phyloP scores from a whole-genome alignment of 92 coral and sea anemone species.

The Porites divaricata region DNA sequence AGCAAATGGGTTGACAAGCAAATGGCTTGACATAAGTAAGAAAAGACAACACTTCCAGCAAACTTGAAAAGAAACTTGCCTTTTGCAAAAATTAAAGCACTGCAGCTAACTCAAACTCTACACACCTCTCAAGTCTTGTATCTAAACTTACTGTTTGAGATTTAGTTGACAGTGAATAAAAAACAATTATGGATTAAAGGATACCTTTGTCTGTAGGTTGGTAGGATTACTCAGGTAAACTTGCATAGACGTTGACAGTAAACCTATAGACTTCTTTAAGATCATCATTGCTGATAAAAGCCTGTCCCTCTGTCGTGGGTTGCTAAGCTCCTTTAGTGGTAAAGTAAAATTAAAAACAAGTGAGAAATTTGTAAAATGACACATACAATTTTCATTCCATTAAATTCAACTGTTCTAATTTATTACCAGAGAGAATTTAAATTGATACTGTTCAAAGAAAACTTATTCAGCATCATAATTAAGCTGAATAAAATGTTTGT shows the following conservation, averaged over 20 bases:
- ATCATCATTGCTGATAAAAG: slow-evolving; percentile 87
- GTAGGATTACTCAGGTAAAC: slow-evolving; percentile 74
- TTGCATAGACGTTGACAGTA: slow-evolving; percentile 85
- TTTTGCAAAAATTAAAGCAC: too few relatives aligned
- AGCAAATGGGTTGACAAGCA: not conserved
- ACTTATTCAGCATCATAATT: too few relatives aligned
- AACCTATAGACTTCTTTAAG: slow-evolving; percentile 75
- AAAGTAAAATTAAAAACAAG: not conserved
- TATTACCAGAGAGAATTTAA: too few relatives aligned
- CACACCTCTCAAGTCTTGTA: too few relatives aligned
- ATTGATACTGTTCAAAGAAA: too few relatives aligned
- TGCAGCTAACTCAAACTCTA: too few relatives aligned
- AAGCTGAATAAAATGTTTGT: too few relatives aligned
- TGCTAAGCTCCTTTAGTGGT: slow-evolving; percentile 78
- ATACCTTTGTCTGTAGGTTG: slow-evolving; percentile 82
- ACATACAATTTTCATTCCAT: not conserved
- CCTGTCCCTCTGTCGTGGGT: slow-evolving; percentile 78
- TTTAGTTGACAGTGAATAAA: not conserved
- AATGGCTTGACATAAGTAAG: too few relatives aligned
- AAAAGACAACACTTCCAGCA: too few relatives aligned
- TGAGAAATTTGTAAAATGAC: too few relatives aligned
- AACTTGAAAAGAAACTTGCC: too few relatives aligned
- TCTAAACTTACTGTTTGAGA: not conserved
- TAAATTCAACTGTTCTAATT: too few relatives aligned
- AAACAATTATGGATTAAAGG: not conserved